A percentile compares a stretch with the other conserved stretches of the same genome.
Evolutionary conservation across 2,797 vertebrate genomes (phyloP).

Genomic region (Galaxias olidus): DNA sequence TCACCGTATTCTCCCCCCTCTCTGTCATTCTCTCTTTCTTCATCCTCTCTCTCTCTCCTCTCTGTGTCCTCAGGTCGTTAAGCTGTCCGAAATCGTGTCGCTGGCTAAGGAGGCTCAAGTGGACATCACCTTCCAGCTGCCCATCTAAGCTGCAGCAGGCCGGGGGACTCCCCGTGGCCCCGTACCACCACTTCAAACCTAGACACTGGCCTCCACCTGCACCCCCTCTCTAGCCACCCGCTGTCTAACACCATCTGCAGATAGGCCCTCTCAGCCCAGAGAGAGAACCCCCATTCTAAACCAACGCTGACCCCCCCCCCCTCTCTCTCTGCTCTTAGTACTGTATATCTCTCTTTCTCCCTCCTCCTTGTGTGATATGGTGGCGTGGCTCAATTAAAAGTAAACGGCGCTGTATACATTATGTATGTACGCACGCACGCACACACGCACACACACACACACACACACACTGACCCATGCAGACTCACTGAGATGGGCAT

Average conservation of each 20-base stretch:
- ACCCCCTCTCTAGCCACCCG: neutral
- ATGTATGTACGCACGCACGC: neutral
- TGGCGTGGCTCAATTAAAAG: conserved; percentile 6
- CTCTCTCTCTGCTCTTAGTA: conserved; percentile 37
- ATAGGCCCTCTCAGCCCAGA: conserved; percentile 11
- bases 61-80: conserved; percentile 84
- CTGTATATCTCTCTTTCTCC: neutral
- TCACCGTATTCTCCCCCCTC: neutral
- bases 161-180: conserved; percentile 3
- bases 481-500: neutral
- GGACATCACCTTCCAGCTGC: conserved; percentile 97
- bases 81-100: conserved; percentile 95
- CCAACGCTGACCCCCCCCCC: conserved; percentile 49
- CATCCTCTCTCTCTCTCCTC: conserved; percentile 1
- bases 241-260: neutral
- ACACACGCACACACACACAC: conserved; percentile 8
- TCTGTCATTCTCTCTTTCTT: neutral
- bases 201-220: neutral
- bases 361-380: conserved; percentile 28
- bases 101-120: conserved; percentile 95
- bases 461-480: neutral
- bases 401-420: neutral
- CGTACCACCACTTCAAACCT: neutral
- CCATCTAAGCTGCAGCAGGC: conserved; percentile 77
- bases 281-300: conserved; percentile 55